Percentiles rank a stretch among this genome's conserved stretches.
These are phyloP conservation scores for Osmerus eperlanus DNA, from an alignment of 2,113 vertebrate genomes.

Conservation along the genomic window DNA sequence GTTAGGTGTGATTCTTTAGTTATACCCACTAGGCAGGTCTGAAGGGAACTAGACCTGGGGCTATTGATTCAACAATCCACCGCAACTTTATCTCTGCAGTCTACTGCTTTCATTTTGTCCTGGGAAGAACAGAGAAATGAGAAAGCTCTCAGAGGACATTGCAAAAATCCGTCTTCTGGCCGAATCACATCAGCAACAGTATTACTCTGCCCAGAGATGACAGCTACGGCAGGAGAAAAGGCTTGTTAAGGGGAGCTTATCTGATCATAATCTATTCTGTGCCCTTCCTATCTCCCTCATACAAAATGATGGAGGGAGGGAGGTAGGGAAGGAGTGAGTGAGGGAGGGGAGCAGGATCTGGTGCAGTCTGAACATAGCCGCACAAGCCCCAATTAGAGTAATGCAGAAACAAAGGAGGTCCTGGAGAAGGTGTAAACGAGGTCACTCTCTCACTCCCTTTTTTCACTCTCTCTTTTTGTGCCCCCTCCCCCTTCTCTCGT, in stretches of 20 bases:
- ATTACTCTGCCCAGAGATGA: not conserved
- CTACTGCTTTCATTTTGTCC: not conserved
- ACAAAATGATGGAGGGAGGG: conserved; percentile 1
- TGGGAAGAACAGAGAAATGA: not conserved
- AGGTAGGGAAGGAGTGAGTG: not conserved
- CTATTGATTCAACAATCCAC: not conserved
- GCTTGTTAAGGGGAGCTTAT: not conserved
- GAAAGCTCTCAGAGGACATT: not conserved
- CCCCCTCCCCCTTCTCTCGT: no score
- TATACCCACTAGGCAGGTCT: no score
- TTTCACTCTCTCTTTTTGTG: no score
- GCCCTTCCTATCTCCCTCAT: not conserved
- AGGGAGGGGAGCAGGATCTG: conserved; percentile 24
- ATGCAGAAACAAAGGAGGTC: conserved; percentile 46
- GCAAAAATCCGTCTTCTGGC: not conserved
- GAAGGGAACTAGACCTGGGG: no score
- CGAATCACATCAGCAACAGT: not conserved
- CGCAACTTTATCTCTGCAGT: not conserved
- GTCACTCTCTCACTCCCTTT: conserved; percentile 26
- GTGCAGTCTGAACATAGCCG: conserved; percentile 19
- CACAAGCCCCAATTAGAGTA: conserved; percentile 57
- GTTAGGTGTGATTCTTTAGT: not conserved
- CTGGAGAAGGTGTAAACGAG: conserved; percentile 54
- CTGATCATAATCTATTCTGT: not conserved
- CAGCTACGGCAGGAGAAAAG: not conserved